Percentiles rank a stretch among this genome's conserved stretches.
Evolutionary conservation across 2,888 invertebrate species (phyloP).

Genomic region (Polydrusus cervinus): DNA sequence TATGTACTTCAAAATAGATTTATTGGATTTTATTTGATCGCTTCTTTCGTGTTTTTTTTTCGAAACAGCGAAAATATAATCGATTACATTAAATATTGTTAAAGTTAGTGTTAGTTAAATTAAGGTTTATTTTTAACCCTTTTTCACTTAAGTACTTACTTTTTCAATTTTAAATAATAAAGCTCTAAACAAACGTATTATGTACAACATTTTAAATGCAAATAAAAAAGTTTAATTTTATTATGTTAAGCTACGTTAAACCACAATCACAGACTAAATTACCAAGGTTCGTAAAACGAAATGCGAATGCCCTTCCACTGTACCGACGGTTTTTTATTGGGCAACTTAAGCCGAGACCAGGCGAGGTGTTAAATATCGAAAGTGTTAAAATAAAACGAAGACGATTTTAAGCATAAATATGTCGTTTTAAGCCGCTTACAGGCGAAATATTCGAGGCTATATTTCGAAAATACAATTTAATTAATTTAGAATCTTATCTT

Average conservation of each 20-base stretch:
- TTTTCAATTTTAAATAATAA: too few species aligned
- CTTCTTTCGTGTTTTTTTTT: too few species aligned
- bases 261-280: slow-evolving; percentile 37
- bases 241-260: slow-evolving; percentile 42
- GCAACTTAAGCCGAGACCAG: slow-evolving; percentile 39
- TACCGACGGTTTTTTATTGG: slow-evolving; percentile 49
- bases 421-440: slow-evolving; percentile 54
- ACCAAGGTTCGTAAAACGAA: slow-evolving; percentile 41
- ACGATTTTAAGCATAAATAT: slow-evolving; percentile 53
- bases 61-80: too few species aligned
- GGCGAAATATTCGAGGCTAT: slow-evolving; percentile 44
- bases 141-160: too few species aligned
- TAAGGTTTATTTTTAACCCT: too few species aligned
- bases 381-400: slow-evolving; percentile 53
- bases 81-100: too few species aligned
- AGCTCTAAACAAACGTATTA: background rate
- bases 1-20: too few species aligned
- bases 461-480: slow-evolving; percentile 54
- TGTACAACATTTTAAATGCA: slow-evolving; percentile 23
- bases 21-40: too few species aligned
- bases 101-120: too few species aligned
- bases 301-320: slow-evolving; percentile 41
- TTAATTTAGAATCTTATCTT: slow-evolving; percentile 52
- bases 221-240: slow-evolving; percentile 29
- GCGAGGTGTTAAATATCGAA: slow-evolving; percentile 55